Percentiles rank a stretch among this genome's conserved stretches.
These are phyloP conservation scores for Craseonycteris thonglongyai DNA, from an alignment of 2,113 vertebrate genomes.

Conservation along the genomic window DNA sequence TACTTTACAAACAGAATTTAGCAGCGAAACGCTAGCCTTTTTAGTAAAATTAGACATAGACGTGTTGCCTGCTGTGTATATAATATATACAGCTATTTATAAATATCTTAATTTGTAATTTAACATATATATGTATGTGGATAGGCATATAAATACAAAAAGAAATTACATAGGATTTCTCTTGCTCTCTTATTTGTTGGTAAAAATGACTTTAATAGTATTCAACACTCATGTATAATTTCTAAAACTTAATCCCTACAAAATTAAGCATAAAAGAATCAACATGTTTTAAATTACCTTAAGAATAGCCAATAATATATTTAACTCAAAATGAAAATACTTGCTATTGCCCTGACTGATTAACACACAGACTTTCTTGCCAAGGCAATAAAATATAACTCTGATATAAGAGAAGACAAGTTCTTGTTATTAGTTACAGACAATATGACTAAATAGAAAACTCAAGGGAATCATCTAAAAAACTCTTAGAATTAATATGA, in stretches of 20 bases:
- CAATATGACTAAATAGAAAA: slow-evolving; percentile 45
- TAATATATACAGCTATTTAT: not conserved
- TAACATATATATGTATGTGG: not conserved
- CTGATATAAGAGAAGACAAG: not conserved
- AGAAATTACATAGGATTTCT: not conserved
- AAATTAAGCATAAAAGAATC: not conserved
- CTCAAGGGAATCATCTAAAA: slow-evolving; percentile 26
- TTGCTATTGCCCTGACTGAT: not conserved
- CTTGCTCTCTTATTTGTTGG: not conserved
- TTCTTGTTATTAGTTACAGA: slow-evolving; percentile 43
- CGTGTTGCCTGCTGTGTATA: not conserved
- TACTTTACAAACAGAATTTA: not conserved
- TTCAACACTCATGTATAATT: not conserved
- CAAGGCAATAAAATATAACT: slow-evolving; percentile 2
- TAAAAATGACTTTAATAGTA: not conserved
- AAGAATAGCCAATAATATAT: not conserved
- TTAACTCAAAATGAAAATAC: not conserved
- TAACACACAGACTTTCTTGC: slow-evolving; percentile 2
- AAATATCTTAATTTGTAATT: not conserved
- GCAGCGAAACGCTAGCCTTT: not conserved
- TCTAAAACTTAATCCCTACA: not conserved
- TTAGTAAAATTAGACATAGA: not conserved
- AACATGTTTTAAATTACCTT: not conserved
- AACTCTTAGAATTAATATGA: slow-evolving; percentile 54
- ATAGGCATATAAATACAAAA: not conserved